A percentile compares a stretch with the other conserved stretches of the same genome.
phyloP scores from a whole-genome alignment of 2,797 vertebrate species.

The Periophthalmus magnuspinnatus region DNA sequence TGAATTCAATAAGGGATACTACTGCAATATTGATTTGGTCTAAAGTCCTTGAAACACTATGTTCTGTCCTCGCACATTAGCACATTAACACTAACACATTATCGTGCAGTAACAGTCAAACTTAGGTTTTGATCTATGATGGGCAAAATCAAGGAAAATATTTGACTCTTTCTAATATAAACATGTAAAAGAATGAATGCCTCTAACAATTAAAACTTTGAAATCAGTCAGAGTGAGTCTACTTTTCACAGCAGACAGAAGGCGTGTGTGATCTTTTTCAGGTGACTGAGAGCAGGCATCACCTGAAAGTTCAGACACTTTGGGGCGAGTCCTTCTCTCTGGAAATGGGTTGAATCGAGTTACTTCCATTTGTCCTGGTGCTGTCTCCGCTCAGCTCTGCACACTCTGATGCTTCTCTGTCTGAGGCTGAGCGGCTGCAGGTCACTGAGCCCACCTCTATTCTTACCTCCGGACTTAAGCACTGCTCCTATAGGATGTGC shows the following conservation, averaged over 20 bases:
- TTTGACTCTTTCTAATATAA: no score
- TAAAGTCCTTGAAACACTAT: not conserved
- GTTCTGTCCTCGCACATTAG: not conserved
- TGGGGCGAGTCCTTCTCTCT: constrained; percentile 37
- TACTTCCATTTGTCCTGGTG: constrained; percentile 42
- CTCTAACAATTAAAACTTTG: not conserved
- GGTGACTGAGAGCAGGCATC: constrained; percentile 23
- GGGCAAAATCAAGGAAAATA: no score
- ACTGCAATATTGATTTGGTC: not conserved
- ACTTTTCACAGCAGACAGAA: not conserved
- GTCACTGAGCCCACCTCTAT: constrained; percentile 43
- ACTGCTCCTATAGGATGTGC: constrained; percentile 1
- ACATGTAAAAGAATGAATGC: not conserved
- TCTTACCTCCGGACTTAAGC: not conserved
- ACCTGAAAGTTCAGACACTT: constrained; percentile 34
- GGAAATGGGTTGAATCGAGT: constrained; percentile 47
- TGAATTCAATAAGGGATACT: no score
- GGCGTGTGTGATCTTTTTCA: constrained; percentile 26
- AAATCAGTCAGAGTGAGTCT: not conserved
- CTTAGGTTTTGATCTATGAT: no score
- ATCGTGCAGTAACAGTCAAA: no score
- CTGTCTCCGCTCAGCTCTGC: constrained; percentile 38
- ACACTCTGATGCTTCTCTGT: constrained; percentile 25
- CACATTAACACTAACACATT: not conserved
- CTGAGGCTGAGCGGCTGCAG: constrained; percentile 13